Evolutionary conservation across 2,113 vertebrate species (phyloP).

Genomic region (Ctenodactylus gundi): DNA sequence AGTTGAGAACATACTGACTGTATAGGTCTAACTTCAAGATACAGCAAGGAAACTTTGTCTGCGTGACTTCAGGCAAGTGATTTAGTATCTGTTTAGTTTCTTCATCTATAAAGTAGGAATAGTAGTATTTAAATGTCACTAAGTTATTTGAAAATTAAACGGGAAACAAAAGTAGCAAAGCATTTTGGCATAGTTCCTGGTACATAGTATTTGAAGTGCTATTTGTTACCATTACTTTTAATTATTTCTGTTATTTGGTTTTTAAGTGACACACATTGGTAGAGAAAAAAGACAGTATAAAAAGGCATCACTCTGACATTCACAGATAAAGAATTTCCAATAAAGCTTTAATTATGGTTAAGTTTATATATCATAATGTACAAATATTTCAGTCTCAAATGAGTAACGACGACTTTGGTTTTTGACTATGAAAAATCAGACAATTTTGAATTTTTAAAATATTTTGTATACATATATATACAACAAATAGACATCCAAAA

Average conservation of each 20-base stretch:
- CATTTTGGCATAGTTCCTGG: not conserved
- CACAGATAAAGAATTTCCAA: conserved; percentile 4
- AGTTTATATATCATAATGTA: not conserved
- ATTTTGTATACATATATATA: not conserved
- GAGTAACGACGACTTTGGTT: not conserved
- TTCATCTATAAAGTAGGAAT: not conserved
- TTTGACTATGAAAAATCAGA: conserved; percentile 28
- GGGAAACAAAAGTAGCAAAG: conserved; percentile 17
- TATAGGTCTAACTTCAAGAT: not conserved
- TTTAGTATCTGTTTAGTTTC: not conserved
- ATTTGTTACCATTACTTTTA: conserved; percentile 12
- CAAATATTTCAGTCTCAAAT: conserved; percentile 16
- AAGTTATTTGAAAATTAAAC: conserved; percentile 8
- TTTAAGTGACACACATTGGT: conserved; percentile 9
- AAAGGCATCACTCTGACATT: not conserved
- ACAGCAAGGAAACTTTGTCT: not conserved
- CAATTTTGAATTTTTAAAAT: conserved; percentile 29
- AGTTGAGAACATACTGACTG: not conserved
- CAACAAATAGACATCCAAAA: conserved; percentile 23
- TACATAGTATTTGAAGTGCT: not conserved
- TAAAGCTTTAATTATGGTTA: conserved; percentile 29
- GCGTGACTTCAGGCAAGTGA: not conserved
- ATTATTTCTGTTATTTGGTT: not conserved
- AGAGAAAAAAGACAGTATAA: not conserved
- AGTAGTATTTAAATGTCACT: not conserved